phyloP scores from a whole-genome alignment of 2,888 invertebrate genomes.

The Acanthococcus lagerstroemiae region DNA sequence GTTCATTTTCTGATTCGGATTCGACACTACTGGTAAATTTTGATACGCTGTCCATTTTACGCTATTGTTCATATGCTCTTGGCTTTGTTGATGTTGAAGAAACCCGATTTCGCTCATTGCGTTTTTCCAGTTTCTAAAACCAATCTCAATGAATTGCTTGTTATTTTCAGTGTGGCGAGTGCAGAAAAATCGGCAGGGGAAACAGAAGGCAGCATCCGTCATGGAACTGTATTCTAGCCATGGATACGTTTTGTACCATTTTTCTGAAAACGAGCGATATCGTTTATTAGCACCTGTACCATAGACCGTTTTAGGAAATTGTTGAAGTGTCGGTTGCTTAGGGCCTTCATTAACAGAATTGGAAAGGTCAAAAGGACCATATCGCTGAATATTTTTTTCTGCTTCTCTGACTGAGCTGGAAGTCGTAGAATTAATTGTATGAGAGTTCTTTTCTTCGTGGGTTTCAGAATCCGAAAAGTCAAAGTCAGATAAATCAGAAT shows the following conservation, averaged over 20 bases:
- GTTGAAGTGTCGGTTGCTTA: conserved; percentile 2
- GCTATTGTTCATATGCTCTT: background rate
- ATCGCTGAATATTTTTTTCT: too few relatives aligned
- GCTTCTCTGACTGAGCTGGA: too few relatives aligned
- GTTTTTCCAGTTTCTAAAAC: conserved; percentile 12
- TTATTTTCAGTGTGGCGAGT: background rate
- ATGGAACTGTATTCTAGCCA: conserved; percentile 18
- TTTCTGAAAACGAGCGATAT: background rate
- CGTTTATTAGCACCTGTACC: background rate
- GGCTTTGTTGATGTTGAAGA: background rate
- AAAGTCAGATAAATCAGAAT: too few relatives aligned
- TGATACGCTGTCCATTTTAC: background rate
- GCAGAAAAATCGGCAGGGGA: conserved; percentile 14
- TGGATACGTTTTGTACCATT: conserved; percentile 12
- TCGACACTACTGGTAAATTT: background rate
- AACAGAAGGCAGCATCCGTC: conserved; percentile 8
- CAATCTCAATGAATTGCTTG: background rate
- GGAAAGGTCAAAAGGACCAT: conserved; percentile 15
- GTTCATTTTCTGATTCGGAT: background rate
- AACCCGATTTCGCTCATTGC: conserved; percentile 6
- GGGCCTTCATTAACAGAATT: conserved; percentile 7
- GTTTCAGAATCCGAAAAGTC: too few relatives aligned
- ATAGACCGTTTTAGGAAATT: conserved; percentile 15
- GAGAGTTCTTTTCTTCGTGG: too few relatives aligned
- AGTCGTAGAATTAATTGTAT: too few relatives aligned